Evolutionary conservation across 2,113 vertebrate genomes (phyloP).

Genomic region (Rhodinocichla rosea): DNA sequence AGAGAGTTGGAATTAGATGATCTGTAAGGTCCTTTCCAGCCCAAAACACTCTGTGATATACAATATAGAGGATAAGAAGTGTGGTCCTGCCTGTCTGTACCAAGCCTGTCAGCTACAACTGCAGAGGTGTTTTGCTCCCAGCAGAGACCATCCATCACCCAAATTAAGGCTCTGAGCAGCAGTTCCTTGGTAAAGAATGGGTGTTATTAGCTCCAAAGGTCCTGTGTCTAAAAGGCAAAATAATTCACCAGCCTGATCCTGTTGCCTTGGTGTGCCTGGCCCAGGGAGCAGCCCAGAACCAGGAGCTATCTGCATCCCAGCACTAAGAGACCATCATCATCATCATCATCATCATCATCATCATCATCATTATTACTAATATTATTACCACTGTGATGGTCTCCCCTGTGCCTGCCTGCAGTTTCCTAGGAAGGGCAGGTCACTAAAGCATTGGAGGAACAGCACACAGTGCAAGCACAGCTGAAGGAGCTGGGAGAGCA

Average conservation of each 20-base stretch:
- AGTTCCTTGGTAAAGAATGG: not conserved
- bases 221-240: not conserved
- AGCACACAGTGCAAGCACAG: not conserved
- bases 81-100: not conserved
- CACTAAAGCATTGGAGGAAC: not conserved
- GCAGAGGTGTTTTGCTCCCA: not conserved
- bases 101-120: not conserved
- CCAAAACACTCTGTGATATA: not conserved
- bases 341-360: not conserved
- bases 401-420: not conserved
- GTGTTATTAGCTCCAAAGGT: not conserved
- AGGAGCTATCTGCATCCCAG: not conserved
- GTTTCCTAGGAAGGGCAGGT: not conserved
- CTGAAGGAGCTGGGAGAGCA: not conserved
- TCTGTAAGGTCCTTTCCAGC: not conserved
- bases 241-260: not conserved
- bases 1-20: not conserved
- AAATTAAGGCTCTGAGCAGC: not conserved
- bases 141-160: not conserved
- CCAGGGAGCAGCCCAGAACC: not conserved
- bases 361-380: too few relatives aligned
- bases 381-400: not conserved
- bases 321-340: not conserved
- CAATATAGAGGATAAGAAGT: not conserved
- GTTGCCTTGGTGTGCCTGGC: not conserved